These are phyloP conservation scores for Mastigias papua DNA, from an alignment of 30 jellyfish, hydroid and myxozoan genomes.

Conservation along the genomic window DNA sequence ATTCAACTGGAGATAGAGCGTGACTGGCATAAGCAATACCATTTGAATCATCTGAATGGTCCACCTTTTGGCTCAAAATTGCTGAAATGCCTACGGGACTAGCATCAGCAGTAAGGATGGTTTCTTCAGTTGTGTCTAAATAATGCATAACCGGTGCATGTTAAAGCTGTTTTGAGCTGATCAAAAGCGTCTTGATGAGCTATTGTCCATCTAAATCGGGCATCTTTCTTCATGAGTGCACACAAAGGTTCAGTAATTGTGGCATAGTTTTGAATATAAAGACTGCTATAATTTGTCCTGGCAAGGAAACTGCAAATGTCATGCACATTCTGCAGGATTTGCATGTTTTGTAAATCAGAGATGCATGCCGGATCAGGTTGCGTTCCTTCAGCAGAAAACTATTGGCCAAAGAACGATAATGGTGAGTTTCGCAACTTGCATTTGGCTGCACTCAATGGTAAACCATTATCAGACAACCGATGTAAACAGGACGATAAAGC, in stretches of 20 bases:
- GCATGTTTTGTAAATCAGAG: slow-evolving; percentile 32
- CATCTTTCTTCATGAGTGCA: slow-evolving; percentile 12
- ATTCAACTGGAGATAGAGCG: slow-evolving; percentile 61
- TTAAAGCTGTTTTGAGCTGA: slow-evolving; percentile 19
- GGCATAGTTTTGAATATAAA: slow-evolving; percentile 30
- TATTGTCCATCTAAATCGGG: slow-evolving; percentile 12
- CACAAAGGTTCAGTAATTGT: slow-evolving; percentile 30
- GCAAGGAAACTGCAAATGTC: slow-evolving; percentile 38
- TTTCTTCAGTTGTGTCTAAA: slow-evolving; percentile 42
- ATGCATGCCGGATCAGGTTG: slow-evolving; percentile 24
- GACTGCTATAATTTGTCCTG: slow-evolving; percentile 21
- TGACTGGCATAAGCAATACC: slow-evolving; percentile 63
- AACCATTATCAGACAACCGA: too few species aligned
- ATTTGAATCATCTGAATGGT: slow-evolving; percentile 7
- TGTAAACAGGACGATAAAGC: too few species aligned
- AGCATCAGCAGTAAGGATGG: slow-evolving; percentile 55
- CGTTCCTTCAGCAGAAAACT: slow-evolving; percentile 18
- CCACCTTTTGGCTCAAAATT: slow-evolving; percentile 37
- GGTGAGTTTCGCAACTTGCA: slow-evolving; percentile 6
- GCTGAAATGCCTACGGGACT: slow-evolving; percentile 75
- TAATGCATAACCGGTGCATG: slow-evolving; percentile 33
- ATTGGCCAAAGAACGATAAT: slow-evolving; percentile 33
- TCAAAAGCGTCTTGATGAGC: slow-evolving; percentile 7
- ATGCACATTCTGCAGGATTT: slow-evolving; percentile 1
- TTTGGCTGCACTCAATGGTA: slow-evolving; percentile 8